Evolutionary conservation across 2,797 vertebrate genomes (phyloP).

Genomic region (Crax fasciolata): DNA sequence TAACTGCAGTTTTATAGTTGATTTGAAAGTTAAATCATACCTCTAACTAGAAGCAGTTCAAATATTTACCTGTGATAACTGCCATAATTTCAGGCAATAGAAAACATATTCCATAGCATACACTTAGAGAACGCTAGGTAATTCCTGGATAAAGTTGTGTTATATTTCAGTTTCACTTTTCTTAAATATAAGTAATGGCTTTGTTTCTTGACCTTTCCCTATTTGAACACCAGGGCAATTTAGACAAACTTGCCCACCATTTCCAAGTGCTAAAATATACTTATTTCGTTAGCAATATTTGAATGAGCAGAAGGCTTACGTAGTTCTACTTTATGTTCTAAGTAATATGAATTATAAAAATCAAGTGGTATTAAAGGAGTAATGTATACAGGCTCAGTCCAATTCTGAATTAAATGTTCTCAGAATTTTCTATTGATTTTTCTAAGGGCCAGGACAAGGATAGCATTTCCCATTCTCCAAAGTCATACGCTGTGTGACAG

Average conservation of each 20-base stretch:
- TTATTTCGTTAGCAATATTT: neutral
- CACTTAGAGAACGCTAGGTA: neutral
- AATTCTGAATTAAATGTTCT: neutral
- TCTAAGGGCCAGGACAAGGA: neutral
- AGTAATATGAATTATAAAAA: neutral
- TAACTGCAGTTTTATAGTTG: neutral
- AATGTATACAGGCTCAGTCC: neutral
- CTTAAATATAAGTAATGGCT: neutral
- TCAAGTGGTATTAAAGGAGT: neutral
- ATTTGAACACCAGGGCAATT: neutral
- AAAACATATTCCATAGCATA: neutral
- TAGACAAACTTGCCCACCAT: neutral
- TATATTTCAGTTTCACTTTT: neutral
- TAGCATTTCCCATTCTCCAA: neutral
- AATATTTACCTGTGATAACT: neutral
- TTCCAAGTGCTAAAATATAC: neutral
- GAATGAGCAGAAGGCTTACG: neutral
- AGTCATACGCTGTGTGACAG: neutral
- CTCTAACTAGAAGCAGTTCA: neutral
- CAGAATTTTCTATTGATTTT: neutral
- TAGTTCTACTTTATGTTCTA: neutral
- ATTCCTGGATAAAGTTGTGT: neutral
- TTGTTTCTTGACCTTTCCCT: neutral
- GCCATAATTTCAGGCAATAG: neutral
- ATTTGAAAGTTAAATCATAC: neutral